Percentiles rank a stretch among this genome's conserved stretches.
Conservation (phyloP, 23 tunicate genomes). For the Styela clava region DNA sequence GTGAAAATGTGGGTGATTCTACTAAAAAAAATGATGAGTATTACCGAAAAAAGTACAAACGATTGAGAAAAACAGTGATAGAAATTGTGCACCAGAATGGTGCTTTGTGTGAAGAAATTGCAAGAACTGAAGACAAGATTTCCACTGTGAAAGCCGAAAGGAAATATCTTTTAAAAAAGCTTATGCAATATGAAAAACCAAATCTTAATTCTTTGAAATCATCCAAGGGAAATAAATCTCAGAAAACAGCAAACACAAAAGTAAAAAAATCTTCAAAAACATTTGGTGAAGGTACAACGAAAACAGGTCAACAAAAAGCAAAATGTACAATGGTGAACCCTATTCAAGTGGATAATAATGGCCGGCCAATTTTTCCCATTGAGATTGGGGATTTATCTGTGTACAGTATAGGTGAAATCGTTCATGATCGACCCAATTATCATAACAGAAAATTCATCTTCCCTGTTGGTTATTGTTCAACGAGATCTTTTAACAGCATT, state of each 20-base stretch:
- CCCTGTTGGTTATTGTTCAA: constrained; percentile 27
- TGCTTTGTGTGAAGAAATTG: not conserved
- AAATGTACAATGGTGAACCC: not conserved
- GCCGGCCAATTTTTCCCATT: constrained; percentile 28
- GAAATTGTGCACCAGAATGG: constrained; percentile 24
- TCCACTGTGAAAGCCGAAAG: constrained; percentile 18
- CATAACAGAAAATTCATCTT: constrained; percentile 25
- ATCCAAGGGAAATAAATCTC: not conserved
- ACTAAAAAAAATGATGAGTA: constrained; percentile 9
- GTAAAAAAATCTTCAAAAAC: not conserved
- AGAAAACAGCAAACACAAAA: not conserved
- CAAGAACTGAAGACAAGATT: constrained; percentile 12
- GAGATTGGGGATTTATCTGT: constrained; percentile 19
- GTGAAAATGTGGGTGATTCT: too few species aligned
- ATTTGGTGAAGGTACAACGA: not conserved
- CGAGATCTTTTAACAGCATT: not conserved
- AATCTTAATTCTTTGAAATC: not conserved
- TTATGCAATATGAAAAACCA: constrained; percentile 31
- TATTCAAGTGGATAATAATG: constrained; percentile 12
- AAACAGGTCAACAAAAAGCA: not conserved
- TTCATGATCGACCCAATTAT: not conserved
- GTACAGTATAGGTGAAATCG: constrained; percentile 25
- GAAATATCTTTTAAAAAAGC: constrained; percentile 23
- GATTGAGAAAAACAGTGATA: constrained; percentile 16
- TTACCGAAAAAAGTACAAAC: constrained; percentile 8